These are phyloP conservation scores for Electrophaes corylata DNA, from an alignment of 2,888 invertebrate species.

Conservation along the genomic window DNA sequence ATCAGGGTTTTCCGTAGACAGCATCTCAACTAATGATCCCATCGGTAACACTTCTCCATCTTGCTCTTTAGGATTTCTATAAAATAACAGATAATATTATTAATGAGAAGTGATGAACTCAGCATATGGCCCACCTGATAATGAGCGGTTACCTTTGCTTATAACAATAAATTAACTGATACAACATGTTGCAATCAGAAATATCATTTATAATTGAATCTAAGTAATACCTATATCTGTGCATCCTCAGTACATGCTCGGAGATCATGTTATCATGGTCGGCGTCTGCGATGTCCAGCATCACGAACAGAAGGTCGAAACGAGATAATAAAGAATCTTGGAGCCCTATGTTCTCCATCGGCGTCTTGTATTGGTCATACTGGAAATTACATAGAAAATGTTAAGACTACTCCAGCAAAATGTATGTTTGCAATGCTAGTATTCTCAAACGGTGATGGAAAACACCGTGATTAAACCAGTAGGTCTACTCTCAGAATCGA, in stretches of 20 bases:
- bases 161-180: no score
- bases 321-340: conserved; percentile 98
- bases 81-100: not conserved
- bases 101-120: not conserved
- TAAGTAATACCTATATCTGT: conserved; percentile 90
- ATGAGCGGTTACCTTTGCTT: no score
- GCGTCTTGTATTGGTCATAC: conserved; percentile 99
- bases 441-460: no score
- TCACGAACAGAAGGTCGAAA: conserved; percentile 98
- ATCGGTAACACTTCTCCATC: conserved; percentile 97
- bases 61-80: conserved; percentile 93
- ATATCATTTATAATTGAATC: no score
- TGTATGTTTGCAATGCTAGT: no score
- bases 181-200: no score
- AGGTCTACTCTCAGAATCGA: no score
- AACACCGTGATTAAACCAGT: no score
- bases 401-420: no score
- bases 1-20: conserved; percentile 93
- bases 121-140: no score
- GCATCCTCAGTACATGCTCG: conserved; percentile 98
- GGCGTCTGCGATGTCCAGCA: conserved; percentile 96
- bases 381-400: conserved; percentile 56
- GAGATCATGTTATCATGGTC: conserved; percentile 96
- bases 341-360: conserved; percentile 99
- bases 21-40: conserved; percentile 92